Base-by-base conservation (phyloP, 2,113 vertebrate species). In the Oreochromis niloticus region DNA sequence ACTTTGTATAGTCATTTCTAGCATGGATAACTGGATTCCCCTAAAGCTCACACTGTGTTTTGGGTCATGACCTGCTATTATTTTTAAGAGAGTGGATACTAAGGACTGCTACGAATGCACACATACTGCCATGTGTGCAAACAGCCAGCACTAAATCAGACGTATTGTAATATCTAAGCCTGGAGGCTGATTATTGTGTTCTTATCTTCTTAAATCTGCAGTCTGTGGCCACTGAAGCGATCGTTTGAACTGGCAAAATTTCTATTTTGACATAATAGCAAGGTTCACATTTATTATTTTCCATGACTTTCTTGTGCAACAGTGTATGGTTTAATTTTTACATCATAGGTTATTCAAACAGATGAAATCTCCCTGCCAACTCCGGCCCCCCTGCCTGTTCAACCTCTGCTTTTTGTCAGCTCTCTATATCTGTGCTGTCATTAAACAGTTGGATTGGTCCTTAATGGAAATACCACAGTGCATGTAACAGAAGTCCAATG, bases 341-440 rank as follows among this genome's bases (percentile, higher is more conserved):
- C 83, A 94, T 91, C 61, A 87, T 61, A 92, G 90, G 90, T 94
- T 91, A 95, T 92, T 87, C 91, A 94, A 95, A 95, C 81, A 93
- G 71, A 91, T 84, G 52, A 81, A 81, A 66, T 55, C 36, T 84
- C 61, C 81, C 56, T 86, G 92, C 94, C 94, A 95, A 63, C 78
- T 84, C 83, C 32, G 94, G 93, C 92, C 71, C 82, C 27, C 27
- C 59, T 81, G 92, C 92, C 93, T 92, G 91, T 81, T 88, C 73
- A 81, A 92, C 92, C 85, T 63, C 86, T 90, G 83, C 81, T 91
- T 87, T 87, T 79, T 92, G 87, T 94, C 91, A 85, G 56, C 30
- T 86, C 82, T 91, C 84, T 83, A 61, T 92, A 82, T 88, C 82
- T 92, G 50, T 81, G 16, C 83, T 83, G 56, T 88, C 91, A 83